Evolutionary conservation across 2,888 invertebrate genomes (phyloP).

Genomic region (Lypha dubia): DNA sequence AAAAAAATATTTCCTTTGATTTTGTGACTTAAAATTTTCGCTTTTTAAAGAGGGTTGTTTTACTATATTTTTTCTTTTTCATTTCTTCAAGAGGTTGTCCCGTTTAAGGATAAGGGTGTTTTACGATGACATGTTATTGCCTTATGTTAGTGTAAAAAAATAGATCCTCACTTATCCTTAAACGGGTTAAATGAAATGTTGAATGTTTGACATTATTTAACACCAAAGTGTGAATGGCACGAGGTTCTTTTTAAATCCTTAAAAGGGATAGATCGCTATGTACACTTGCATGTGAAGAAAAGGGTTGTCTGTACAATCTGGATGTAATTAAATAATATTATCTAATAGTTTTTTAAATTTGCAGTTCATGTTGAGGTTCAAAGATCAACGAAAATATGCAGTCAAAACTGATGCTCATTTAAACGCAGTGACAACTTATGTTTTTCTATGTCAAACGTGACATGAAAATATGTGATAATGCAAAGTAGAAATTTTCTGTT

Average conservation of each 20-base stretch:
- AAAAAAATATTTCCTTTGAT: neutral
- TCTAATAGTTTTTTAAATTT: too few species aligned
- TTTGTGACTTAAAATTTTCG: neutral
- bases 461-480: too few species aligned
- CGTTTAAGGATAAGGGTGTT: conserved; percentile 27
- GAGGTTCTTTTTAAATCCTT: conserved; percentile 2
- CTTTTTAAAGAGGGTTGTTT: neutral
- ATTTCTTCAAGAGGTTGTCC: conserved; percentile 37
- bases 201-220: neutral
- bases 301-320: neutral
- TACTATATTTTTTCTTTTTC: neutral
- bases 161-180: neutral
- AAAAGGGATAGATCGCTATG: conserved; percentile 28
- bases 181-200: neutral
- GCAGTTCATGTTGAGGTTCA: too few species aligned
- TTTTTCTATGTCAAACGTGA: too few species aligned
- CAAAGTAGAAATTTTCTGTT: too few species aligned
- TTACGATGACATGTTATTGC: neutral
- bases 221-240: conserved; percentile 49
- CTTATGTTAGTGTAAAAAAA: conserved; percentile 16
- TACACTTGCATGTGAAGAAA: neutral
- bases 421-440: too few species aligned
- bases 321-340: neutral
- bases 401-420: too few species aligned
- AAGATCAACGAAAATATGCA: too few species aligned